Conservation (phyloP, 2,888 invertebrate species). For the Aproaerema taeniolella region DNA sequence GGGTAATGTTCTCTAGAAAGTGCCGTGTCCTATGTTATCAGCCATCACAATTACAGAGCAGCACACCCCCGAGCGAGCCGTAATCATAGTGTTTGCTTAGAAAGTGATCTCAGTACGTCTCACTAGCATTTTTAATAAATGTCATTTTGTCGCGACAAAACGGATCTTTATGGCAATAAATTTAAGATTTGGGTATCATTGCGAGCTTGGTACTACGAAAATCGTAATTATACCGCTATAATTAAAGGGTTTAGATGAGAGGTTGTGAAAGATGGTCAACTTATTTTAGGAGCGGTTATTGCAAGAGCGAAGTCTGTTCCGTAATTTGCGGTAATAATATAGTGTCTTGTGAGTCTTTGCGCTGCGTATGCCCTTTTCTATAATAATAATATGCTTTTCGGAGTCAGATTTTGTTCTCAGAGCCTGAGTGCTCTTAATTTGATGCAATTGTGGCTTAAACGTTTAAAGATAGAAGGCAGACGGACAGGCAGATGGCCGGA, state of each 20-base stretch:
- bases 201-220: too few relatives aligned
- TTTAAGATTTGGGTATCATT: neutral
- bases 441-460: constrained; percentile 13
- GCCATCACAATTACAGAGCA: constrained; percentile 37
- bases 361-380: too few relatives aligned
- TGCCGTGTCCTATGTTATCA: constrained; percentile 34
- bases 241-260: too few relatives aligned
- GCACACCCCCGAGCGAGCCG: constrained; percentile 26
- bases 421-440: neutral
- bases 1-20: constrained; percentile 24
- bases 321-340: too few relatives aligned
- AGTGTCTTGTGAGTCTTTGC: too few relatives aligned
- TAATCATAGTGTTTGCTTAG: constrained; percentile 48
- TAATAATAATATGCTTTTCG: too few relatives aligned
- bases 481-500: constrained; percentile 30
- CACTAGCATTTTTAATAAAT: constrained; percentile 21
- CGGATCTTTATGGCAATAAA: neutral
- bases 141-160: neutral
- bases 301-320: too few relatives aligned
- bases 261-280: too few relatives aligned
- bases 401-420: too few relatives aligned
- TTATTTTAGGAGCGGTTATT: too few relatives aligned
- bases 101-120: constrained; percentile 34
- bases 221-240: too few relatives aligned
- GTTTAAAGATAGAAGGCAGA: constrained; percentile 21